Percentiles rank a stretch among this genome's conserved stretches.
phyloP scores from a whole-genome alignment of 2,888 invertebrate species.

The Epinotia nisella region DNA sequence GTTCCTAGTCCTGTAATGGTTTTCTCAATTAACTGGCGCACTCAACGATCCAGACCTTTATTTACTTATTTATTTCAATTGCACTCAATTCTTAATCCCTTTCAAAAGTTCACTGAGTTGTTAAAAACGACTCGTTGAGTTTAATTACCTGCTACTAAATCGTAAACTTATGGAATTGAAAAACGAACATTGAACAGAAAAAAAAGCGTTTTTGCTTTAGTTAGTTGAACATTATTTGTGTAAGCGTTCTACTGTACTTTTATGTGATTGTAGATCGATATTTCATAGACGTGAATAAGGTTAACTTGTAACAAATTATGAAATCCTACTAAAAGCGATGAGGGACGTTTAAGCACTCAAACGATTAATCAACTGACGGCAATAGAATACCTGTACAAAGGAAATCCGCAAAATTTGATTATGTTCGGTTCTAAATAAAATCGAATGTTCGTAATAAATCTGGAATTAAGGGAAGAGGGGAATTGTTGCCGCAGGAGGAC shows the following conservation, averaged over 20 bases:
- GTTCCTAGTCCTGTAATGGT: slow-evolving; percentile 32
- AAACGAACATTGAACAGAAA: background rate
- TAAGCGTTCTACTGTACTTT: no score
- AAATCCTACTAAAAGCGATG: background rate
- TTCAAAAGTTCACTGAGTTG: slow-evolving; percentile 4
- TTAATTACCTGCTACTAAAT: background rate
- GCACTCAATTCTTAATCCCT: slow-evolving; percentile 1
- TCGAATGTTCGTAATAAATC: slow-evolving; percentile 22
- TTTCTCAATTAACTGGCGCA: slow-evolving; percentile 31
- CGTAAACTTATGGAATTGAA: background rate
- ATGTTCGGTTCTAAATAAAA: slow-evolving; percentile 15
- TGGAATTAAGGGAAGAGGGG: background rate
- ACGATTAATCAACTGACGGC: slow-evolving; percentile 26
- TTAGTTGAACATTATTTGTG: background rate
- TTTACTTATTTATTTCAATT: slow-evolving; percentile 23
- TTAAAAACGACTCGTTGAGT: slow-evolving; percentile 19
- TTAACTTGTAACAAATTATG: slow-evolving; percentile 10
- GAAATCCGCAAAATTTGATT: slow-evolving; percentile 19
- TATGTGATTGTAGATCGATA: background rate
- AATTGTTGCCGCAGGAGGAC: background rate
- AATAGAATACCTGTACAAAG: slow-evolving; percentile 11
- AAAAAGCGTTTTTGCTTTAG: background rate
- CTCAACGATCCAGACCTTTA: slow-evolving; percentile 10
- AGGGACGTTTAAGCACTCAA: slow-evolving; percentile 15
- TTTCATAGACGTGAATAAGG: background rate